Evolutionary conservation across 2,888 invertebrate genomes (phyloP).

Genomic region (Caenorhabditis sulstoni): DNA sequence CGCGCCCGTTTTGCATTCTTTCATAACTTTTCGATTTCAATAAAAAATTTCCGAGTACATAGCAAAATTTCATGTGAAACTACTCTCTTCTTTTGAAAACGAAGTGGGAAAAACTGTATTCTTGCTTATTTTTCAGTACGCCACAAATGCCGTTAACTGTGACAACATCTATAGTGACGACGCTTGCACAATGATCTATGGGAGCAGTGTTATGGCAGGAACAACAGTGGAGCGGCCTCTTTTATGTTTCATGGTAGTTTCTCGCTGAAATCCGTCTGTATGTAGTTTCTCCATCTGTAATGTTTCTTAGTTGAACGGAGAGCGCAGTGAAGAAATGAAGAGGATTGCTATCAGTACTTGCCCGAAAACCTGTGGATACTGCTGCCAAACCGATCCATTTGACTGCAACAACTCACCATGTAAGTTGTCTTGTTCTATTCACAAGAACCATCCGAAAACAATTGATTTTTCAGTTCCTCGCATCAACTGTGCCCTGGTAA

Average conservation of each 20-base stretch:
- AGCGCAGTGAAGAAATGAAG: constrained; percentile 57
- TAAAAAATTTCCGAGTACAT: too few relatives aligned
- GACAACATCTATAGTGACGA: constrained; percentile 63
- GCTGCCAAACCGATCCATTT: constrained; percentile 58
- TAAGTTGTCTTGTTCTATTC: too few relatives aligned
- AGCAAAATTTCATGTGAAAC: too few relatives aligned
- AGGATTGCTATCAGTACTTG: constrained; percentile 52
- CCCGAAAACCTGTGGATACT: constrained; percentile 64
- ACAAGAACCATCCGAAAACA: too few relatives aligned
- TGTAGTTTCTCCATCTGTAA: neutral
- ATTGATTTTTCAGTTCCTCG: constrained; percentile 56
- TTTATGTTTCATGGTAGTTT: constrained; percentile 47
- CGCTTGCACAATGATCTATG: constrained; percentile 59
- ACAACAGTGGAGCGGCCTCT: constrained; percentile 42
- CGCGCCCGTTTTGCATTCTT: too few relatives aligned
- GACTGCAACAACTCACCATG: constrained; percentile 57
- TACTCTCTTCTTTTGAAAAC: too few relatives aligned
- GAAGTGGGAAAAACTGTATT: too few relatives aligned
- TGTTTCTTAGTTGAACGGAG: constrained; percentile 44
- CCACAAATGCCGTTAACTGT: constrained; percentile 59
- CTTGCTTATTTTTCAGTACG: constrained; percentile 43
- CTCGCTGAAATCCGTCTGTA: too few relatives aligned
- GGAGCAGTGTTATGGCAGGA: constrained; percentile 45
- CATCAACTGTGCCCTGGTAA: constrained; percentile 56
- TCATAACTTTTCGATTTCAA: too few relatives aligned